A percentile compares a stretch with the other conserved stretches of the same genome.
phyloP scores from a whole-genome alignment of 2,888 invertebrate genomes.

The Andricus curvator region DNA sequence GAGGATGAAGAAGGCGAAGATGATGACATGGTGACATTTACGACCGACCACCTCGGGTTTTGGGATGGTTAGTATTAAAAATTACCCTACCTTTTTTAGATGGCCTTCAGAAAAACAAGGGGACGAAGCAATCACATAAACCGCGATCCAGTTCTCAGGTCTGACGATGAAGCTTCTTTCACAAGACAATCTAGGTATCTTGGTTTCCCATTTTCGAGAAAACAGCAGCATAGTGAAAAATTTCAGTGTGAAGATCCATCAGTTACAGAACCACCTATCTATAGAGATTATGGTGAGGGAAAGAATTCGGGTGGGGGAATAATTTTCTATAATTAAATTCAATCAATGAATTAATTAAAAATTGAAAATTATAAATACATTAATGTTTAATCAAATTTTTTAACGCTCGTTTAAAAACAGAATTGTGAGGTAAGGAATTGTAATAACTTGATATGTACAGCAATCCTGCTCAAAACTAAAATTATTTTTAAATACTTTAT shows the following conservation, averaged over 20 bases:
- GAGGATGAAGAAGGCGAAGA: slow-evolving; percentile 53
- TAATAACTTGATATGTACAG: background rate
- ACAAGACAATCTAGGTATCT: background rate
- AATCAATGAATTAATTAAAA: background rate
- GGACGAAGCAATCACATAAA: slow-evolving; percentile 49
- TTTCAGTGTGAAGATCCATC: background rate
- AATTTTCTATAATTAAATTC: background rate
- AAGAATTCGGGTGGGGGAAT: background rate
- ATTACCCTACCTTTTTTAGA: slow-evolving; percentile 56
- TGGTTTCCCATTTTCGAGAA: background rate
- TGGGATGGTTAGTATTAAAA: slow-evolving; percentile 67
- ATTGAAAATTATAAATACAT: background rate
- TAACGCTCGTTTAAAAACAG: background rate
- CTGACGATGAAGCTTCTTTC: slow-evolving; percentile 38
- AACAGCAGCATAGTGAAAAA: background rate
- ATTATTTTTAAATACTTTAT: background rate
- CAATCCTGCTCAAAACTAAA: background rate
- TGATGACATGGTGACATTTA: slow-evolving; percentile 50
- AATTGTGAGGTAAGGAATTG: no score
- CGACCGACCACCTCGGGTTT: slow-evolving; percentile 45
- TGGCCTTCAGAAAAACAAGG: slow-evolving; percentile 44
- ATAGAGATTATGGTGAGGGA: background rate
- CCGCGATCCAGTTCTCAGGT: slow-evolving; percentile 46
- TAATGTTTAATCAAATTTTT: background rate
- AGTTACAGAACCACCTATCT: background rate